Conservation (phyloP, 2,113 vertebrate genomes). For the human (Homo sapiens) region DNA sequence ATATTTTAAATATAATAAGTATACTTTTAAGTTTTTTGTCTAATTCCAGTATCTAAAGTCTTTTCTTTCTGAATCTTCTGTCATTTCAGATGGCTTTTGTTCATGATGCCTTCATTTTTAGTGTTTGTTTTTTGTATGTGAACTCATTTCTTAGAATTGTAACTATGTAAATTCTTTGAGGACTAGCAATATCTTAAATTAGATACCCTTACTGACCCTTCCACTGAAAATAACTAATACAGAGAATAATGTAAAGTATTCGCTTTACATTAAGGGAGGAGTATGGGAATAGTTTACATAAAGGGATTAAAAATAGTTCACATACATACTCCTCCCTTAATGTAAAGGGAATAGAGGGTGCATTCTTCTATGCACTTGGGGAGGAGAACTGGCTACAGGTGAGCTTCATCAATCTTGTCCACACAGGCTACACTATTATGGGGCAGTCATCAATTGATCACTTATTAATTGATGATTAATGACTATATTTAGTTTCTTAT, state of each 20-base stretch:
- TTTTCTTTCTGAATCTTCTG: background rate
- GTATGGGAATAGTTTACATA: no score
- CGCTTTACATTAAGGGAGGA: no score
- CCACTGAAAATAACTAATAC: background rate
- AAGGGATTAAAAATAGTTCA: background rate
- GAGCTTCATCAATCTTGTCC: background rate
- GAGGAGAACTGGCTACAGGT: background rate
- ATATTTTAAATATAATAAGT: background rate
- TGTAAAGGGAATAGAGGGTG: background rate
- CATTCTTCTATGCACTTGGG: background rate
- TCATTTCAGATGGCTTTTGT: background rate
- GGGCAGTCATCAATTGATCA: background rate
- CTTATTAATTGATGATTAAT: background rate
- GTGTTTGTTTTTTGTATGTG: background rate
- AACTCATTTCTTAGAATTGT: background rate
- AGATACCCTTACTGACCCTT: background rate
- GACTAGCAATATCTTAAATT: background rate
- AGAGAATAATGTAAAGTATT: no score
- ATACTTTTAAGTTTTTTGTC: background rate
- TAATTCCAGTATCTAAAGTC: background rate
- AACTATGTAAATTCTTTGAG: background rate
- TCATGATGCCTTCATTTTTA: background rate
- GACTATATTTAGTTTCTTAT: background rate
- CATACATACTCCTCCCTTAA: background rate
- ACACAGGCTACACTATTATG: background rate